Conservation (phyloP, 2,113 vertebrate genomes). For the Chloroceryle aenea region DNA sequence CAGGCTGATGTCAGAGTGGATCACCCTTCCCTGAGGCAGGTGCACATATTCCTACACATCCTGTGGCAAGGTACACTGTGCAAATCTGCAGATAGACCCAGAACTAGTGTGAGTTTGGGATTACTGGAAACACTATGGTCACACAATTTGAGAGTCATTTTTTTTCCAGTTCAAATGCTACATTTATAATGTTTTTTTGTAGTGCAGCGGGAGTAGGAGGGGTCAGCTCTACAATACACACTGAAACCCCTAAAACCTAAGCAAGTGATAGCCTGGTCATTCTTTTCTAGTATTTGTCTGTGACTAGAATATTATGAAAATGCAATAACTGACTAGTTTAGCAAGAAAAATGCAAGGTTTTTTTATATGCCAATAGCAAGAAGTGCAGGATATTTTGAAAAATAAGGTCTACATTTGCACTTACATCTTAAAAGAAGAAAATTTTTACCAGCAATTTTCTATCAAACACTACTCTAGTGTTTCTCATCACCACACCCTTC, state of each 20-base stretch:
- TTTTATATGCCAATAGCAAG: not conserved
- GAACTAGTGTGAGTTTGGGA: fast-evolving
- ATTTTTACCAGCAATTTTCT: not conserved
- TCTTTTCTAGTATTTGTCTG: not conserved
- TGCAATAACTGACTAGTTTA: not conserved
- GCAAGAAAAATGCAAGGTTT: not conserved
- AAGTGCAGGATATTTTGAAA: not conserved
- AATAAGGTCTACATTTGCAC: not conserved
- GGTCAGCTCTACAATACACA: not conserved
- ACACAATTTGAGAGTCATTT: fast-evolving
- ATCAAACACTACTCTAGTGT: not conserved
- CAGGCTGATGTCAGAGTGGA: not conserved
- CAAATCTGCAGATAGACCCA: not conserved
- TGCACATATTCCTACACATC: not conserved
- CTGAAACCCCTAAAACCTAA: not conserved
- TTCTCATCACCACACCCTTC: not conserved
- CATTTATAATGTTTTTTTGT: not conserved
- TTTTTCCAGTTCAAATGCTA: not conserved
- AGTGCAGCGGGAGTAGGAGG: not conserved
- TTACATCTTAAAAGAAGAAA: not conserved
- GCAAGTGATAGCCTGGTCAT: not conserved
- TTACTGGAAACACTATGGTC: not conserved
- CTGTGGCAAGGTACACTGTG: not conserved
- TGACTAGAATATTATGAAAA: not conserved
- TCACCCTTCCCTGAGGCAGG: not conserved